phyloP scores from a whole-genome alignment of 2,113 vertebrate species.

The Arizona elegans region DNA sequence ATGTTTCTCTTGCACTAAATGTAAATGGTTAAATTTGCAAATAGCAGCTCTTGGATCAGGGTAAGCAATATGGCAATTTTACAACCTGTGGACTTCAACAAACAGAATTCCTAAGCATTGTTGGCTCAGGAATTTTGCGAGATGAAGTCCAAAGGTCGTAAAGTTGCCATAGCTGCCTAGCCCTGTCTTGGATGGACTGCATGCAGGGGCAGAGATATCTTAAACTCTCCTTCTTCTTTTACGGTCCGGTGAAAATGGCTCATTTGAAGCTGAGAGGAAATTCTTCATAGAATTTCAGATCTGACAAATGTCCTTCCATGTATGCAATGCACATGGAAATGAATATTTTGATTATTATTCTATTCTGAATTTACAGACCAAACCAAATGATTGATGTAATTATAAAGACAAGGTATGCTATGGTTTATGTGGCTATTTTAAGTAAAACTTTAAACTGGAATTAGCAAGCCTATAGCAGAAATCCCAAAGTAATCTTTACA shows the following conservation, averaged over 20 bases:
- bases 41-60: neutral
- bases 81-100: too few species aligned
- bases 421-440: neutral
- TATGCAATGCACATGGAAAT: neutral
- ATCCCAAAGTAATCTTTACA: neutral
- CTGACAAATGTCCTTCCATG: neutral
- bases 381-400: neutral
- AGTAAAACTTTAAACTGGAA: neutral
- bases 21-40: neutral
- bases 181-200: neutral
- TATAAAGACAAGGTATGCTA: neutral
- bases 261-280: neutral
- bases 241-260: neutral
- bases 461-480: neutral
- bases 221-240: neutral
- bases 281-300: neutral
- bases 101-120: too few species aligned
- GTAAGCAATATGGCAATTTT: too few species aligned
- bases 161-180: too few species aligned
- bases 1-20: neutral
- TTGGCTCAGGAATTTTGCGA: too few species aligned
- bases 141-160: too few species aligned
- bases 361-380: neutral
- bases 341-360: neutral
- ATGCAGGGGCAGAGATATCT: neutral